Evolutionary conservation across 1,140 invertebrate genomes (phyloP), one percentile per base, ranked within the genome.

Genomic region (Octopus bimaculoides): DNA sequence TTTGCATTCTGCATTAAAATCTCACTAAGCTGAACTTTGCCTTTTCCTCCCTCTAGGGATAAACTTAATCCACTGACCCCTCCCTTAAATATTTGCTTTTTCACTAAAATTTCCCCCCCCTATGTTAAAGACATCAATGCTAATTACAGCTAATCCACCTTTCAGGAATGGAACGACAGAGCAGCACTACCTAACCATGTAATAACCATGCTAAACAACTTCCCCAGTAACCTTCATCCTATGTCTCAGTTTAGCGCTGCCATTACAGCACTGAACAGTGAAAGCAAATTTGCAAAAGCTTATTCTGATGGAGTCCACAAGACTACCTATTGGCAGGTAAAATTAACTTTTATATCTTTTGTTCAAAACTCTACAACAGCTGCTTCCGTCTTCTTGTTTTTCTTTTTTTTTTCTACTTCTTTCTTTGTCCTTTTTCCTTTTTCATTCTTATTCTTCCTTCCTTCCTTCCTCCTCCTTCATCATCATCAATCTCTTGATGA

Each of bases 201-300:
- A 54, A 96, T 97, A 12, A 96, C 94, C 53, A 95, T 98, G 92
- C 90, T 99, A 82, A 98, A 98, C 90, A 97, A 97, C 89, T 96
- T 99, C 91, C 98, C 98, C n/a, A 93, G 93, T 83, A 93, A 93
- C 82, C 90, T 99, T 53, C 97, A 98, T 87, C 97, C 97, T 0
- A 99, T 99, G 97, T 94, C 96, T 12, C 97, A 99, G 89, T 96
- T 98, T 86, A 95, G 95, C 73, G 94, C 96, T 54, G 97, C 97
- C 12, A 94, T 98, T 81, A 97, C 96, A 12, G 94, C 96, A 5
- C 91, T 98, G 73, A 98, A 98, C 90, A 95, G 94, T 86, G 97
- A 99, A 91, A 97, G 96, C 86, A 95, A 95, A 88, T 99, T 98
- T 91, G 95, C 95, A 5, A 94, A 96, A 88, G 97, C 97, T 0